phyloP scores from a whole-genome alignment of 2,888 invertebrate genomes.

The Mantis religiosa region DNA sequence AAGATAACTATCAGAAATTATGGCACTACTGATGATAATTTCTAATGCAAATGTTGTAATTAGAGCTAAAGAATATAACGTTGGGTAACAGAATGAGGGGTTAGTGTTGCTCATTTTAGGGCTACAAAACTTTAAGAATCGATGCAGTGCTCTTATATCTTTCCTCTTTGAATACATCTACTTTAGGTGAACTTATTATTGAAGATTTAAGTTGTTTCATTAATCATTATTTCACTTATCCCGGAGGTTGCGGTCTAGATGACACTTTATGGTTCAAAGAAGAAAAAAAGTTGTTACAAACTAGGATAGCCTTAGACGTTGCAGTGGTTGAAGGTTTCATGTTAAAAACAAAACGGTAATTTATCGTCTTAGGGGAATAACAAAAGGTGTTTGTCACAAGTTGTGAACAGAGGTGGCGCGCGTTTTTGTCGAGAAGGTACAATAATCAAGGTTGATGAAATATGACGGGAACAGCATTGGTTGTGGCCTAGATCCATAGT shows the following conservation, averaged over 20 bases:
- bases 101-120: too few species aligned
- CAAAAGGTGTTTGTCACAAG: not conserved
- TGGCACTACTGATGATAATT: too few species aligned
- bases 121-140: too few species aligned
- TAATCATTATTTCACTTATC: not conserved
- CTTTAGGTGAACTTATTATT: not conserved
- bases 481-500: not conserved
- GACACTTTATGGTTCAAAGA: not conserved
- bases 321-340: not conserved
- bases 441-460: not conserved
- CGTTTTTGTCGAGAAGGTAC: not conserved
- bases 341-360: not conserved
- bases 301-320: not conserved
- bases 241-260: not conserved
- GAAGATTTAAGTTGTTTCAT: not conserved
- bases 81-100: too few species aligned
- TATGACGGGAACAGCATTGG: not conserved
- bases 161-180: not conserved
- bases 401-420: not conserved
- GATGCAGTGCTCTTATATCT: too few species aligned
- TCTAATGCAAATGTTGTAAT: too few species aligned
- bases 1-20: too few species aligned
- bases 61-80: too few species aligned
- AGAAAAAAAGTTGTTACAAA: not conserved
- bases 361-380: not conserved